phyloP scores from a whole-genome alignment of 2,888 invertebrate genomes.

The Eretmocerus hayati region DNA sequence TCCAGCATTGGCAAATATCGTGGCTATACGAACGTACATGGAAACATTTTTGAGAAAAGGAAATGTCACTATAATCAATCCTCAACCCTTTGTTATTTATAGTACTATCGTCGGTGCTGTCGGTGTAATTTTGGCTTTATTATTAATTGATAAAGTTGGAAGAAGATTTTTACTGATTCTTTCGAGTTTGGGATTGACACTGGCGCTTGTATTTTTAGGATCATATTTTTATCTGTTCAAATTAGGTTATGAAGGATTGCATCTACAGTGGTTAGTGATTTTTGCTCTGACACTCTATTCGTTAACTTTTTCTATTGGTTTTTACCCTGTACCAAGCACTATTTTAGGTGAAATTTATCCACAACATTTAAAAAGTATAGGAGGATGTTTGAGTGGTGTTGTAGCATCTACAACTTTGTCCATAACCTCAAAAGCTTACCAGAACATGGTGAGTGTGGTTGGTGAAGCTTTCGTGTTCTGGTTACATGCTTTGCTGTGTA shows the following conservation, averaged over 20 bases:
- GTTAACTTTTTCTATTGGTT: constrained; percentile 12
- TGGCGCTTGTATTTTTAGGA: constrained; percentile 27
- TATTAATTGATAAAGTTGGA: constrained; percentile 25
- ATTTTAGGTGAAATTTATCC: constrained; percentile 26
- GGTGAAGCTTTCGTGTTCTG: constrained; percentile 21
- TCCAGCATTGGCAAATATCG: constrained; percentile 32
- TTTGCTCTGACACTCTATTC: constrained; percentile 26
- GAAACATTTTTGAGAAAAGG: constrained; percentile 29
- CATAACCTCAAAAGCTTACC: constrained; percentile 23
- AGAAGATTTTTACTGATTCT: constrained; percentile 19
- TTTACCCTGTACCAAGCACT: constrained; percentile 19
- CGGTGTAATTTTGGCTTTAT: constrained; percentile 7
- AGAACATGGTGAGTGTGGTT: constrained; percentile 19
- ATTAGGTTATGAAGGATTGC: constrained; percentile 18
- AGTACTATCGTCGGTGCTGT: constrained; percentile 21
- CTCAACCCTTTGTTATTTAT: constrained; percentile 28
- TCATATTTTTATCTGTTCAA: constrained; percentile 29
- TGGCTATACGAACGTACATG: constrained; percentile 30
- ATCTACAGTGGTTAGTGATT: constrained; percentile 31
- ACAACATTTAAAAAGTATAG: constrained; percentile 22
- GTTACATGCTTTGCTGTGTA: constrained; percentile 1
- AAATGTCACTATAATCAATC: constrained; percentile 26
- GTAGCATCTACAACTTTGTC: constrained; percentile 21
- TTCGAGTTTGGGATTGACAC: constrained; percentile 23
- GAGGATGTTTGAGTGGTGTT: constrained; percentile 18